A percentile compares a stretch with the other conserved stretches of the same genome.
phyloP scores from a whole-genome alignment of 1,140 invertebrate species.

The Mamestra configurata region DNA sequence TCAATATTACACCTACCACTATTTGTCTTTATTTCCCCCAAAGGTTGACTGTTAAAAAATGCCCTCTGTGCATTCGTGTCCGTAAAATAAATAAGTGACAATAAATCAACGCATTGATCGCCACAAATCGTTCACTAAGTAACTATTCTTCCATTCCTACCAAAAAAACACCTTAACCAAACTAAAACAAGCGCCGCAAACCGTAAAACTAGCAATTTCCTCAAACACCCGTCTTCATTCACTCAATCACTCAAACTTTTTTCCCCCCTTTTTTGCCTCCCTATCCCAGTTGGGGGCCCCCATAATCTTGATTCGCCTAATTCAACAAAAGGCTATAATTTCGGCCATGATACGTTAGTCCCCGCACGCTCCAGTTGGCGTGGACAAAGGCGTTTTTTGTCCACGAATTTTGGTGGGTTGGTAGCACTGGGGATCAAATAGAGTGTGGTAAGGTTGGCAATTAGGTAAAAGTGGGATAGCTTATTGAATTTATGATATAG shows the following conservation, averaged over 20 bases:
- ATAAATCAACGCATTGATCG: too few relatives aligned
- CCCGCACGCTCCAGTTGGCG: not conserved
- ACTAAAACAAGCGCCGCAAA: not conserved
- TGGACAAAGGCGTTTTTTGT: constrained; percentile 7
- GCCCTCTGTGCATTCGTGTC: too few relatives aligned
- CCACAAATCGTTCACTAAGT: too few relatives aligned
- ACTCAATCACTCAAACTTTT: constrained; percentile 12
- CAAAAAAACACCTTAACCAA: not conserved
- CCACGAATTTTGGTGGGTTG: not conserved
- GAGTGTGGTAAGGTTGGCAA: not conserved
- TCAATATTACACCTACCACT: too few relatives aligned
- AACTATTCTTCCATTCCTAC: not conserved
- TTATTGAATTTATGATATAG: too few relatives aligned
- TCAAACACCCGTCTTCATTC: not conserved
- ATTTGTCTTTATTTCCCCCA: too few relatives aligned
- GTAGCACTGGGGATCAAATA: not conserved
- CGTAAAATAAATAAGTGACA: too few relatives aligned
- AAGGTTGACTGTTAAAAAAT: too few relatives aligned
- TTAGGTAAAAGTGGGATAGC: not conserved
- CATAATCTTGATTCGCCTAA: not conserved
- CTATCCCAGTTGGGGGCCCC: not conserved
- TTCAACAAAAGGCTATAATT: not conserved
- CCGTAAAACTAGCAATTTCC: not conserved
- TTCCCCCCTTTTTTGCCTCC: not conserved
- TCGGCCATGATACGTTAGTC: not conserved